Evolutionary conservation across 2,888 invertebrate species (phyloP), one percentile per base, ranked within the genome.

Genomic region (Trissolcus brochymenae): DNA sequence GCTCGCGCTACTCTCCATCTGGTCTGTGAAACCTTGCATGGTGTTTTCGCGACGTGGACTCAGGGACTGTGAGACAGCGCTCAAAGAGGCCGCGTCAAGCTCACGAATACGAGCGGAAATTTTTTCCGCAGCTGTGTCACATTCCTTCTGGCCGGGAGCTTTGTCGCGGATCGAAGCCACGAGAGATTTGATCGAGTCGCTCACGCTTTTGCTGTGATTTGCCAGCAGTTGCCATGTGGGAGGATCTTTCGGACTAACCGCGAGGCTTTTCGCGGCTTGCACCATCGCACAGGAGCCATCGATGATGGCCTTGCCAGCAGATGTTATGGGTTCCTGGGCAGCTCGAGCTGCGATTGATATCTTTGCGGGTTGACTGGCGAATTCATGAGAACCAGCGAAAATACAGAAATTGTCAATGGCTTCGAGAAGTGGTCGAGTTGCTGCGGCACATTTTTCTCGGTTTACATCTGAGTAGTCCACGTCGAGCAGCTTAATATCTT

Each of bases 101-200:
- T 95, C 94, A 0, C 95, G 92, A 6, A 96, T 93, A 81, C 94
- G 93, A 0, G 92, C 91, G 79, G 92, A 93, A 7, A 99, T 90
- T 0, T 93, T 93, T 41, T 96, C 94, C 46, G 97, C 92, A 0
- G 96, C 96, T 0, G 92, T 91, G 54, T 96, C 95, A 88, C 99
- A 98, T 89, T 99, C 99, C 4, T 94, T 93, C 89, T 98, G 98
- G 0, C 99, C 99, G 0, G 99, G 99, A 0, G 98, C 98, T 84
- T 96, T 96, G 86, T 98, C 98, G 92, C 95, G 93, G 82, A 98
- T 97, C 79, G 96, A 96, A 13, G 96, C 94, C 4, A 98, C 98
- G 4, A 99, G 92, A 11, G 94, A 93, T 90, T 99, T 99, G 86
- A 99, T 98, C 29, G 97, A 96, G 88, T 99, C 98, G 0, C 98